A percentile compares a stretch with the other conserved stretches of the same genome.
These are phyloP conservation scores for Chaetura pelagica DNA, from an alignment of 2,113 vertebrate genomes.

Conservation along the genomic window DNA sequence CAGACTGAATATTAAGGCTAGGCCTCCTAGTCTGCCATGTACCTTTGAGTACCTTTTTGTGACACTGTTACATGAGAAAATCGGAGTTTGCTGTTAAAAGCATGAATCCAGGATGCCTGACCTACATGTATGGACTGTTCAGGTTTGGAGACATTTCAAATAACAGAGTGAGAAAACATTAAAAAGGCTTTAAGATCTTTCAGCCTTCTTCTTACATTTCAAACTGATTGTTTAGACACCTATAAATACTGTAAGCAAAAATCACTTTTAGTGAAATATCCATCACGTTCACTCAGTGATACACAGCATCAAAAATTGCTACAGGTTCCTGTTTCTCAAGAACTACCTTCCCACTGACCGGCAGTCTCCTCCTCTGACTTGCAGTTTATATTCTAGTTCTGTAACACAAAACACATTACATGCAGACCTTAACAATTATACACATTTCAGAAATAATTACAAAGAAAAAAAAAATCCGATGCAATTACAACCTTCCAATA, in stretches of 20 bases:
- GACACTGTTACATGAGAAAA: background rate
- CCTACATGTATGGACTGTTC: background rate
- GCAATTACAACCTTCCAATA: background rate
- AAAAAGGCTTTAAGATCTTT: background rate
- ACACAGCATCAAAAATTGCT: background rate
- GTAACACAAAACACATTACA: background rate
- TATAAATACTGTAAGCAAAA: background rate
- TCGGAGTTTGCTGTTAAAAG: background rate
- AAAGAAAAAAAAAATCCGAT: background rate
- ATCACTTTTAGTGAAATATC: background rate
- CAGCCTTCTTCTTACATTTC: constrained; percentile 1
- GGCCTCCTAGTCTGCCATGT: background rate
- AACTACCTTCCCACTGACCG: background rate
- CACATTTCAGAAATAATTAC: background rate
- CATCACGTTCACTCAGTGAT: background rate
- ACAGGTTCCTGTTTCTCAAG: background rate
- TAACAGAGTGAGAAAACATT: background rate
- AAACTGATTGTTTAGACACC: background rate
- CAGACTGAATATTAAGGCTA: accelerated
- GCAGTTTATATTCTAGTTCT: background rate
- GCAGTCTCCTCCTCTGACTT: background rate
- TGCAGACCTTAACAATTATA: background rate
- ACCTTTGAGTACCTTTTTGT: background rate
- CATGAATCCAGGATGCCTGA: background rate
- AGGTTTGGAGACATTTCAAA: background rate